These are phyloP conservation scores for Falco rusticolus DNA, from an alignment of 2,797 vertebrate genomes.

Conservation along the genomic window DNA sequence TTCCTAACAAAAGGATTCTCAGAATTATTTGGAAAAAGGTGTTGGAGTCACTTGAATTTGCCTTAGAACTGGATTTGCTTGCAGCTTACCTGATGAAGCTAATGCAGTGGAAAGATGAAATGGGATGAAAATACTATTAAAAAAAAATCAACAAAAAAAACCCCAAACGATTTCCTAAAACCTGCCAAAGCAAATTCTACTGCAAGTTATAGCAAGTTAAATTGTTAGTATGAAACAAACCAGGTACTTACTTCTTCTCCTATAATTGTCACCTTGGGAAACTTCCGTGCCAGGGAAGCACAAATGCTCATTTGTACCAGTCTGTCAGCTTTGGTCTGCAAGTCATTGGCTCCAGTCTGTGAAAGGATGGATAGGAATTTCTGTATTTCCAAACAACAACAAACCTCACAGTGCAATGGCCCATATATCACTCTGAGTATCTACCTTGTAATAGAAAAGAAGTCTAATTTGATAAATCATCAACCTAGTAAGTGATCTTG, in stretches of 20 bases:
- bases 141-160: neutral
- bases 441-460: neutral
- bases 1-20: conserved; percentile 79
- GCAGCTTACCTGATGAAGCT: neutral
- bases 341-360: conserved; percentile 89
- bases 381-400: neutral
- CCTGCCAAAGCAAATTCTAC: neutral
- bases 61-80: neutral
- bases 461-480: neutral
- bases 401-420: neutral
- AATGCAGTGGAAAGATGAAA: neutral
- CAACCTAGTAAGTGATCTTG: neutral
- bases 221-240: neutral
- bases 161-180: neutral
- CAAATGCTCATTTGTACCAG: conserved; percentile 95
- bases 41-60: neutral
- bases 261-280: conserved; percentile 93
- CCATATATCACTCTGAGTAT: neutral
- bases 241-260: conserved; percentile 90
- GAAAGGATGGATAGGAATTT: neutral
- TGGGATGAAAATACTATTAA: neutral
- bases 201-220: neutral
- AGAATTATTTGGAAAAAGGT: neutral
- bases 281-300: conserved; percentile 86
- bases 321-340: conserved; percentile 95